Conservation (phyloP, 2,797 vertebrate genomes). For the Pseudomugil gertrudae region DNA sequence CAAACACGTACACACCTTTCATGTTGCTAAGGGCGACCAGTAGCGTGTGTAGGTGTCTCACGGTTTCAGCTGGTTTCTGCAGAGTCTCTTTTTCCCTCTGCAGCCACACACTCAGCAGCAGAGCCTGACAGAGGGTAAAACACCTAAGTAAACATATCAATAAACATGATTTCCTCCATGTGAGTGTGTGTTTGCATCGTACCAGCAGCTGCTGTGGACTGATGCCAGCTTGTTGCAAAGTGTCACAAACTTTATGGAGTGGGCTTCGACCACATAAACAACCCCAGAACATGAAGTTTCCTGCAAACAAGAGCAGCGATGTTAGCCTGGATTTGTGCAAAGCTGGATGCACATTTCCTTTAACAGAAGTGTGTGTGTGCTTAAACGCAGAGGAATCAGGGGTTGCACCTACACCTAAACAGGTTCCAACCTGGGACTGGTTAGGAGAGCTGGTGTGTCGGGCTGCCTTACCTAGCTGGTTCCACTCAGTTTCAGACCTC, state of each 20-base stretch:
- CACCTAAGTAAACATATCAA: too few species aligned
- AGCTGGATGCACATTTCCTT: not conserved
- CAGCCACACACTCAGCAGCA: slow-evolving; percentile 93
- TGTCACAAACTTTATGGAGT: slow-evolving; percentile 85
- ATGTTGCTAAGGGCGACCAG: slow-evolving; percentile 90
- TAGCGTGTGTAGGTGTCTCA: slow-evolving; percentile 85
- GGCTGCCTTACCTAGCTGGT: slow-evolving; percentile 74
- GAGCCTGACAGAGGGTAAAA: slow-evolving; percentile 49
- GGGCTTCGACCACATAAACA: slow-evolving; percentile 89
- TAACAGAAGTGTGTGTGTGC: too few species aligned
- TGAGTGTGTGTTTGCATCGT: slow-evolving; percentile 44
- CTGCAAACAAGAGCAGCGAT: slow-evolving; percentile 69
- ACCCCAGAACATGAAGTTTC: slow-evolving; percentile 94
- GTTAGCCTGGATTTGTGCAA: not conserved
- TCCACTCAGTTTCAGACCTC: slow-evolving; percentile 75
- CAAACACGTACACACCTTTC: slow-evolving; percentile 83
- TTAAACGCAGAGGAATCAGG: too few species aligned
- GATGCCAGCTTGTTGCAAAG: slow-evolving; percentile 87
- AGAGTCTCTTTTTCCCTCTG: slow-evolving; percentile 91
- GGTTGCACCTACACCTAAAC: too few species aligned
- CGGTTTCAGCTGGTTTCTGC: slow-evolving; percentile 79
- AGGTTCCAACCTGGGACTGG: too few species aligned
- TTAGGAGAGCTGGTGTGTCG: too few species aligned
- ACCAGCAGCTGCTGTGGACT: slow-evolving; percentile 93
- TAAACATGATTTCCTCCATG: too few species aligned